Evolutionary conservation across 2,888 invertebrate genomes (phyloP).

Genomic region (Cephonodes hylas): DNA sequence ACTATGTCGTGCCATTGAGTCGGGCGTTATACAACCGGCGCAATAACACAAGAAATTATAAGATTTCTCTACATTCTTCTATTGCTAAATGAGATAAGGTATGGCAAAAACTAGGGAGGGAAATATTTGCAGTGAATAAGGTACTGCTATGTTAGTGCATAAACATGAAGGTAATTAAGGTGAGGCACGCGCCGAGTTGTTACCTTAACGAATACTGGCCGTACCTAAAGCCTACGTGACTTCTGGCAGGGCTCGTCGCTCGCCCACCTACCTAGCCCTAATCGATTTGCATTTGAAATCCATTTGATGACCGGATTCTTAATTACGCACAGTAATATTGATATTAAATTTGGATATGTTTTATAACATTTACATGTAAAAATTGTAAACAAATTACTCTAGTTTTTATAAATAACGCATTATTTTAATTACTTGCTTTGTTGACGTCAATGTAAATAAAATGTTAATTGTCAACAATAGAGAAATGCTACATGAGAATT

Average conservation of each 20-base stretch:
- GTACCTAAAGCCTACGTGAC: constrained; percentile 65
- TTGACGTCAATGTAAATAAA: neutral
- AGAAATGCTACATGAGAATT: no score
- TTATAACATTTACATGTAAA: neutral
- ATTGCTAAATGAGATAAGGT: neutral
- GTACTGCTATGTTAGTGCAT: constrained; percentile 37
- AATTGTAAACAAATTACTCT: constrained; percentile 9
- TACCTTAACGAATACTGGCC: constrained; percentile 13
- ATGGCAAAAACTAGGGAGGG: neutral
- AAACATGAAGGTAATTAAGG: constrained; percentile 38
- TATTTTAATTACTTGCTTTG: neutral
- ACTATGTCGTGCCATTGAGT: neutral
- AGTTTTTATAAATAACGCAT: neutral
- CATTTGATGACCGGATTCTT: constrained; percentile 55
- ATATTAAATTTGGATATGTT: constrained; percentile 15
- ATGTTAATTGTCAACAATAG: neutral
- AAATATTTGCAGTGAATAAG: no score
- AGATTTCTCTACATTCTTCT: neutral
- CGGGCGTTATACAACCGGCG: neutral
- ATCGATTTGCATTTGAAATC: constrained; percentile 47
- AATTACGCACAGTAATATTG: constrained; percentile 36
- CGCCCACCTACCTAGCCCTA: constrained; percentile 41
- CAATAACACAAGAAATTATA: neutral
- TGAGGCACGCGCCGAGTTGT: constrained; percentile 55
- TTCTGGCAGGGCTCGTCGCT: constrained; percentile 42